Conservation (phyloP, 1,140 invertebrate species). For the Seison nebaliae region DNA sequence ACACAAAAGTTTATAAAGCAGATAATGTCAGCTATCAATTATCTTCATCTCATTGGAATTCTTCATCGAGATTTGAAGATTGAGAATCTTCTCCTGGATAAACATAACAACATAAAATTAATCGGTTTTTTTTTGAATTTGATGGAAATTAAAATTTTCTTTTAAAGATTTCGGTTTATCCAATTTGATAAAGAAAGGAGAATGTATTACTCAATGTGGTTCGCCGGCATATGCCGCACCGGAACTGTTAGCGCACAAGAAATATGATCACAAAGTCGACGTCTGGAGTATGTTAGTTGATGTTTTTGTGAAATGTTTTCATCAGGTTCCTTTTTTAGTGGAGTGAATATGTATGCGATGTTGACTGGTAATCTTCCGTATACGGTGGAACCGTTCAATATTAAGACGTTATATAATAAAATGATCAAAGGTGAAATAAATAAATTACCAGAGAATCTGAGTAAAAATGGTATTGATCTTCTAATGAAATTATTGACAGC, state of each 20-base stretch:
- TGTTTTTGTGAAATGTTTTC: constrained; percentile 1
- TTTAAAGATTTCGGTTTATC: constrained; percentile 25
- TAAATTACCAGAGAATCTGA: constrained; percentile 19
- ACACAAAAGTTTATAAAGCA: constrained; percentile 22
- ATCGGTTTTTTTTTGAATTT: constrained; percentile 18
- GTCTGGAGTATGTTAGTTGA: constrained; percentile 26
- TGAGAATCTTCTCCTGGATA: constrained; percentile 23
- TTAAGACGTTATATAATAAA: constrained; percentile 23
- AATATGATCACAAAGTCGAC: constrained; percentile 24
- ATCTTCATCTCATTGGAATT: constrained; percentile 22
- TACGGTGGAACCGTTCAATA: constrained; percentile 26
- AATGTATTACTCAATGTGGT: constrained; percentile 24
- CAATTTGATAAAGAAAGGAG: constrained; percentile 17
- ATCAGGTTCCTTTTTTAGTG: constrained; percentile 14
- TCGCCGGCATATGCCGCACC: constrained; percentile 24
- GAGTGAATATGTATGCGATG: constrained; percentile 25
- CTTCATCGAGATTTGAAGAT: constrained; percentile 26
- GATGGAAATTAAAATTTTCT: not conserved
- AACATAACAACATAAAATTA: constrained; percentile 23
- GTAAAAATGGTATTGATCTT: constrained; percentile 20
- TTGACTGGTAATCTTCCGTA: constrained; percentile 23
- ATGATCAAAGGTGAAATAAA: constrained; percentile 25
- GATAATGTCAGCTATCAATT: constrained; percentile 24
- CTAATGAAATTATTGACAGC: constrained; percentile 20
- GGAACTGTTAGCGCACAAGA: constrained; percentile 22